phyloP scores from a whole-genome alignment of 2,113 vertebrate species.

The Aleadryas rufinucha region DNA sequence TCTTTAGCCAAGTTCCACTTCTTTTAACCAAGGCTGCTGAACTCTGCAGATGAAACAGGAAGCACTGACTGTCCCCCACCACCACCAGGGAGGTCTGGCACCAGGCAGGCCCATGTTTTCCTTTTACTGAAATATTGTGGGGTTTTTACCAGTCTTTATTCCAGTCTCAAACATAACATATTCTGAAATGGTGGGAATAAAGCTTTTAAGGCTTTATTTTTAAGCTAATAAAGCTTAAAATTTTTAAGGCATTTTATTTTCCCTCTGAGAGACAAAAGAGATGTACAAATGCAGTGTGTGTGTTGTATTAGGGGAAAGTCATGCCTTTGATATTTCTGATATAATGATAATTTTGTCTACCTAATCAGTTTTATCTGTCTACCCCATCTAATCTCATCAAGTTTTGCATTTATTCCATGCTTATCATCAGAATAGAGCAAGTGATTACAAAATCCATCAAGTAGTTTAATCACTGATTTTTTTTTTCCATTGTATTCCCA shows the following conservation, averaged over 20 bases:
- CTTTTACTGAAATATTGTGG: neutral
- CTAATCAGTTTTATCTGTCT: conserved; percentile 48
- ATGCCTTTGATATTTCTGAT: neutral
- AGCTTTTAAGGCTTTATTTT: too few relatives aligned
- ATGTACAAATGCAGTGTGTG: neutral
- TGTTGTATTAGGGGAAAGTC: neutral
- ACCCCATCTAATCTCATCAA: conserved; percentile 39
- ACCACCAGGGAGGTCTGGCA: neutral
- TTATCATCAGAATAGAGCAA: neutral
- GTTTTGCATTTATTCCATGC: neutral
- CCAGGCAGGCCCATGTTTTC: neutral
- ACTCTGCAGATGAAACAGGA: neutral
- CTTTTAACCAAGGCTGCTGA: neutral
- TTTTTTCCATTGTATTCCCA: neutral
- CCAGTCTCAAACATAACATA: neutral
- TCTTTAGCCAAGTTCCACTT: neutral
- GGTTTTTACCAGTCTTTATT: neutral
- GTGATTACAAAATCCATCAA: conserved; percentile 37
- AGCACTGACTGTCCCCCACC: neutral
- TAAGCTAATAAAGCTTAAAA: too few relatives aligned
- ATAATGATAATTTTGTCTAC: neutral
- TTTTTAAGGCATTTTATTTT: neutral
- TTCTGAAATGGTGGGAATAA: conserved; percentile 2
- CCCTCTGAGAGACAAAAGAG: neutral
- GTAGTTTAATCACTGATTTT: neutral